Base-by-base conservation (phyloP, 1,140 invertebrate genomes). In the Agrypnia vestita region DNA sequence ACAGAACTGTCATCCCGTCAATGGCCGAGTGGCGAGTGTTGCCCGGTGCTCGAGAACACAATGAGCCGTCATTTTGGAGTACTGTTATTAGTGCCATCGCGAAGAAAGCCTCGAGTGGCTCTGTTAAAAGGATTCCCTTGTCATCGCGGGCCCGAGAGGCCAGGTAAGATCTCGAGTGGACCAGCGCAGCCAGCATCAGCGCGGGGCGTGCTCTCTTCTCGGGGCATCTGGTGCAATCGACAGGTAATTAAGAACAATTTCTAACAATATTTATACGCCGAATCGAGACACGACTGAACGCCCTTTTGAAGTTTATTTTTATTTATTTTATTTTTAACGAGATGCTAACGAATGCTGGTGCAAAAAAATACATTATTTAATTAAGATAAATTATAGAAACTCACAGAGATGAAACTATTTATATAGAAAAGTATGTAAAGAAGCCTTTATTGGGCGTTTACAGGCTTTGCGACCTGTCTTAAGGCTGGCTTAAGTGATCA, bases 71-170 rank as follows among this genome's bases (percentile, higher is more conserved):
- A 46, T 59, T 43, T 25, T 77, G 69, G 79, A 77, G 79, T 77
- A 76, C 76, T 81, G 61, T 81, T 77, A 55, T 77, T 78, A 81
- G 79, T 81, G 75, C 77, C 79, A 81, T 77, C 55, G 75, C 53
- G 79, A 76, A 80, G 74, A 80, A 80, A 80, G 74, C 79, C 59
- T 73, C 62, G 79, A 81, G 79, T 77, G 79, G 74, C 74, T 46
- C 53, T 25, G 59, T 77, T 81, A 81, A 81, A 81, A 81, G 79
- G 79, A 78, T 81, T 81, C 79, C 75, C 79, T 81, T 81, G 79
- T 81, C 78, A 51, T 17, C 46, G 13, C 49, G 51, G 56, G 76
- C 12, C 61, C 61, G 25, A 35, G 25, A 35, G 25, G 25, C 25
- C 25, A 35, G 25, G 25, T 35, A 35, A 35, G 25, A 3, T 35